These are phyloP conservation scores for Dromiciops gliroides DNA, from an alignment of 2,113 vertebrate species.

Conservation along the genomic window DNA sequence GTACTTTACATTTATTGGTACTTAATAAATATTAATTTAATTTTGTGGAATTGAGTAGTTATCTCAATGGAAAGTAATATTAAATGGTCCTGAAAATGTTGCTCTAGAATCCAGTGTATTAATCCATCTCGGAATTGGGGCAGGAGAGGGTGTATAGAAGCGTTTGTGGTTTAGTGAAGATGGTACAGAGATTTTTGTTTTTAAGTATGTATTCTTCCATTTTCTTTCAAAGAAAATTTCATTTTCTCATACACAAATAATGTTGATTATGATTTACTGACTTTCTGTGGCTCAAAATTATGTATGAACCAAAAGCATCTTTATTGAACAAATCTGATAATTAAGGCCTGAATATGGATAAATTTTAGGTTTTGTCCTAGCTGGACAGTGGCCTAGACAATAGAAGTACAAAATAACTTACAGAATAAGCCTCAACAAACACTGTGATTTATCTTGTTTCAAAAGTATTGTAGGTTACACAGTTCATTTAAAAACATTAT, in stretches of 20 bases:
- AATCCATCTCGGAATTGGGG: not conserved
- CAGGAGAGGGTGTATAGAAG: not conserved
- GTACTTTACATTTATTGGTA: not conserved
- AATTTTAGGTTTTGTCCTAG: conserved; percentile 19
- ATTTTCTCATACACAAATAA: conserved; percentile 16
- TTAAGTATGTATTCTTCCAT: not conserved
- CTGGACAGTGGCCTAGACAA: not conserved
- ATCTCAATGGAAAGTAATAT: not conserved
- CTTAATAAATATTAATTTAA: not conserved
- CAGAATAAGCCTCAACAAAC: conserved; percentile 26
- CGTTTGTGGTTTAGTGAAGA: not conserved
- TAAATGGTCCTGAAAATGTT: not conserved
- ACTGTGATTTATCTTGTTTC: conserved; percentile 12
- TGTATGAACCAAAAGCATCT: conserved; percentile 19
- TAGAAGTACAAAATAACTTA: conserved; percentile 19
- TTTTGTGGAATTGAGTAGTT: not conserved
- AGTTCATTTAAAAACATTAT: conserved; percentile 18
- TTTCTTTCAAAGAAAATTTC: conserved; percentile 16
- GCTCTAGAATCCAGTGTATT: not conserved
- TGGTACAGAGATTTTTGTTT: not conserved
- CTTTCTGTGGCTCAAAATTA: not conserved
- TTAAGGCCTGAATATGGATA: not conserved
- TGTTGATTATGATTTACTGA: conserved; percentile 1
- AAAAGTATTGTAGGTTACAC: conserved; percentile 1
- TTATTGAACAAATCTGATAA: conserved; percentile 44